Percentiles rank a stretch among this genome's conserved stretches.
Evolutionary conservation across 2,888 invertebrate species (phyloP).

Genomic region (Chironomus tentans): DNA sequence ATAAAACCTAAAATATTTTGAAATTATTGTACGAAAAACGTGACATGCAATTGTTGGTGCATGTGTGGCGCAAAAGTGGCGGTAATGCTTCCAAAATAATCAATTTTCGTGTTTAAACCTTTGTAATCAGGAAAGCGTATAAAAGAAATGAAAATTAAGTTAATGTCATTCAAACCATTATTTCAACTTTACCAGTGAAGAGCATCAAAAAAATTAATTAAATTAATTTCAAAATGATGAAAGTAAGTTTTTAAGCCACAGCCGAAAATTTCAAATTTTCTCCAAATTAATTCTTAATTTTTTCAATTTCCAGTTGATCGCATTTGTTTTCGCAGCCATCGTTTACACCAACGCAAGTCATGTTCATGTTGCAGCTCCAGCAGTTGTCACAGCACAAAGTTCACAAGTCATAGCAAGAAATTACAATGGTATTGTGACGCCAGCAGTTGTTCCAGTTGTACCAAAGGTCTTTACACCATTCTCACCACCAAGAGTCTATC

Average conservation of each 20-base stretch:
- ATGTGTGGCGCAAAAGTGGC: background rate
- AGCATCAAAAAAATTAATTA: background rate
- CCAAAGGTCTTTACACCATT: background rate
- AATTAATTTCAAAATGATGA: background rate
- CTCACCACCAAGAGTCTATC: background rate
- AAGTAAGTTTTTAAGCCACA: background rate
- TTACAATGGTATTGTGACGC: conserved; percentile 11
- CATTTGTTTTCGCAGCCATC: background rate
- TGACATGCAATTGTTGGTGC: background rate
- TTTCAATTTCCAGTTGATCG: background rate
- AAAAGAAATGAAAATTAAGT: background rate
- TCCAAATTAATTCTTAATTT: no score
- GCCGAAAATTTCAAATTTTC: background rate
- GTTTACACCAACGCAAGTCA: background rate
- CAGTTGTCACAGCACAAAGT: conserved; percentile 16
- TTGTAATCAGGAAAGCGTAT: background rate
- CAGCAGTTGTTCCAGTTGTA: background rate
- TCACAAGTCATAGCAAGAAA: conserved; percentile 21
- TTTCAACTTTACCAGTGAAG: background rate
- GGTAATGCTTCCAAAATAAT: background rate
- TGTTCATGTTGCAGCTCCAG: background rate
- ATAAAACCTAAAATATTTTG: background rate
- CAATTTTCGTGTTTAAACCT: background rate
- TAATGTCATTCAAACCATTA: background rate
- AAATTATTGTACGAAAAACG: background rate